These are phyloP conservation scores for Lepus timidus DNA, from an alignment of 2,113 vertebrate genomes.

Conservation along the genomic window DNA sequence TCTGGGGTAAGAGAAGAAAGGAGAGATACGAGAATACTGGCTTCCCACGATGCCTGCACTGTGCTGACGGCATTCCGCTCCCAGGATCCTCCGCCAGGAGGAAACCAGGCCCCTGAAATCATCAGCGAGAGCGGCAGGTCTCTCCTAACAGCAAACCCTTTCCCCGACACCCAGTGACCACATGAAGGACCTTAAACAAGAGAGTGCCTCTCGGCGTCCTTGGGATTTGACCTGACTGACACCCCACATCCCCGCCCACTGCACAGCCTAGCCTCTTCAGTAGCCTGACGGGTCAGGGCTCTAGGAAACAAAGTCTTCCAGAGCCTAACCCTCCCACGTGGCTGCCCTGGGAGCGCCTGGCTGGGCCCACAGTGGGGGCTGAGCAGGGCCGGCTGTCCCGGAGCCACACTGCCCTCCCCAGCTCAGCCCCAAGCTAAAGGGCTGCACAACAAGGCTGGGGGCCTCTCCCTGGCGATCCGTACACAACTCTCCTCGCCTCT, in stretches of 20 bases:
- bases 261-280: fast-evolving
- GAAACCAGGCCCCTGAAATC: background rate
- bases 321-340: background rate
- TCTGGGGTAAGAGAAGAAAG: background rate
- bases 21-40: background rate
- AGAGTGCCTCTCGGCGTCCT: background rate
- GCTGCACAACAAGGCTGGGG: background rate
- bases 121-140: background rate
- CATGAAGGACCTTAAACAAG: background rate
- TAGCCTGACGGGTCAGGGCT: background rate
- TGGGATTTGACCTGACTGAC: background rate
- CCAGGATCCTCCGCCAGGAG: background rate
- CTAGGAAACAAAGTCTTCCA: background rate
- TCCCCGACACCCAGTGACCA: background rate
- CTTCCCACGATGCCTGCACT: background rate
- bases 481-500: background rate
- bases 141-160: background rate
- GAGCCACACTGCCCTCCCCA: background rate
- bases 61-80: background rate
- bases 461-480: too few relatives aligned
- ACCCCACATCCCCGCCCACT: background rate
- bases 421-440: background rate
- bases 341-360: background rate
- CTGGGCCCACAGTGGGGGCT: too few relatives aligned
- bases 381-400: background rate